Percentiles rank a stretch among this genome's conserved stretches.
Conservation (phyloP, 2,888 invertebrate species). For the Metacarcinus magister region DNA sequence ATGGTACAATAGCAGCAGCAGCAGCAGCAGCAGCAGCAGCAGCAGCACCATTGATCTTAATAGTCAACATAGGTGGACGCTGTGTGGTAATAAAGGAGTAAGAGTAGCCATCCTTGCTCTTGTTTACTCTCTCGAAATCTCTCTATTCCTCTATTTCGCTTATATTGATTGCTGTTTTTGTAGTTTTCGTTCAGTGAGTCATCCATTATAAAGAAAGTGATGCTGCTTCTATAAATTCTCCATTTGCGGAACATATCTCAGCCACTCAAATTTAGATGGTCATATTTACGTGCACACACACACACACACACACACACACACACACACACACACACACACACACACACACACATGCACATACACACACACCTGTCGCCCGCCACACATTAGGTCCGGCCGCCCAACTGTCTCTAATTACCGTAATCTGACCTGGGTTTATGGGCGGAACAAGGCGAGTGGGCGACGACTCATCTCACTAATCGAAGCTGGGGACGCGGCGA, state of each 20-base stretch:
- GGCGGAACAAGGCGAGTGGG: constrained; percentile 36
- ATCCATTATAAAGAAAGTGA: not conserved
- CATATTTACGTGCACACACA: not conserved
- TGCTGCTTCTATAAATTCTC: not conserved
- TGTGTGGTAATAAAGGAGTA: not conserved
- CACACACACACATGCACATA: constrained; percentile 31
- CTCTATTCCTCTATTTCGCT: not conserved
- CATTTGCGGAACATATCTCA: not conserved
- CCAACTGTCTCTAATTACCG: constrained; percentile 38
- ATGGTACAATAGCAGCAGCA: no score
- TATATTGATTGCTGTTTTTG: not conserved
- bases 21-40: not conserved
- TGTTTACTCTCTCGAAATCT: not conserved
- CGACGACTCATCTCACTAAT: constrained; percentile 11
- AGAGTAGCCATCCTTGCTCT: not conserved
- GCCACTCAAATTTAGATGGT: not conserved
- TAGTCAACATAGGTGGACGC: not conserved
- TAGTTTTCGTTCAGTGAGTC: not conserved
- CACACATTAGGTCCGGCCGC: constrained; percentile 27
- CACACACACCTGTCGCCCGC: constrained; percentile 30
- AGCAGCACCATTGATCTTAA: not conserved
- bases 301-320: not conserved
- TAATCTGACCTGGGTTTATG: constrained; percentile 45
- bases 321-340: constrained; percentile 48
- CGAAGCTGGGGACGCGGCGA: not conserved